Evolutionary conservation across 2,113 vertebrate genomes (phyloP).

Genomic region (Catharus minimus): DNA sequence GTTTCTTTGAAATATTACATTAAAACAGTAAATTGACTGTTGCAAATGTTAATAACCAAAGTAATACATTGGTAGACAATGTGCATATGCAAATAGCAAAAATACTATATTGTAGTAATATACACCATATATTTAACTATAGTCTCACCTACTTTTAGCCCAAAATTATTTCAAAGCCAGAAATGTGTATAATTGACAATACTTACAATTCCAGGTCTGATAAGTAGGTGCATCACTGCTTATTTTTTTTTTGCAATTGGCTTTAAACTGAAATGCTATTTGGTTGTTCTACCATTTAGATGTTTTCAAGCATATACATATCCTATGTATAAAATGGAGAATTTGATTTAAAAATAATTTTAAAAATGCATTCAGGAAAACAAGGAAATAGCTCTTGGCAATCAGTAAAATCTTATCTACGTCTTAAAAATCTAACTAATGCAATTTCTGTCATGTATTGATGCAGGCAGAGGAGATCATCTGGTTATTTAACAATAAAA

Average conservation of each 20-base stretch:
- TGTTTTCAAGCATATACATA: not conserved
- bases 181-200: not conserved
- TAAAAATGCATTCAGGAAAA: not conserved
- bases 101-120: not conserved
- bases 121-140: not conserved
- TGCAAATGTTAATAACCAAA: not conserved
- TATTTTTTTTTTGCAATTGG: not conserved
- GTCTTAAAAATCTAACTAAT: not conserved
- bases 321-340: rapidly evolving
- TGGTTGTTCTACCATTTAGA: not conserved
- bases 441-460: not conserved
- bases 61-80: not conserved
- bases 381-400: not conserved
- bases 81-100: not conserved
- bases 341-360: not conserved
- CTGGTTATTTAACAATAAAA: not conserved
- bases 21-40: not conserved
- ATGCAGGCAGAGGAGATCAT: not conserved
- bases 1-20: not conserved
- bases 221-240: not conserved
- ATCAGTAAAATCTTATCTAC: not conserved
- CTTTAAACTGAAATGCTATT: not conserved
- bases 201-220: not conserved
- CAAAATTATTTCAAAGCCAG: not conserved
- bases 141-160: not conserved